phyloP scores from a whole-genome alignment of 2,797 vertebrate species.

The Florisuga fusca region DNA sequence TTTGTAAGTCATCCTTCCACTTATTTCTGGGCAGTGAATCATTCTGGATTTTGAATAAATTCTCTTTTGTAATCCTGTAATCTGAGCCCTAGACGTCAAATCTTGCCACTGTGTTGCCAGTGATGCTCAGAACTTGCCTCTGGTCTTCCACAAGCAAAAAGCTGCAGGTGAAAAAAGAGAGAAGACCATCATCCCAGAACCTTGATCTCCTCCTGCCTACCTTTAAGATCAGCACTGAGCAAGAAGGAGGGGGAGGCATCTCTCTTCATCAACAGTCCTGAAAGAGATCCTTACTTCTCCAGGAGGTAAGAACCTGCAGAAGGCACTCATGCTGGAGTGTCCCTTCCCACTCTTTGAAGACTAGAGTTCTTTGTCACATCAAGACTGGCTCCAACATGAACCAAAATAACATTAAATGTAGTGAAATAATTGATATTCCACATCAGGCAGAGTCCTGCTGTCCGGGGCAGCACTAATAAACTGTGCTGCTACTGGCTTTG shows the following conservation, averaged over 20 bases:
- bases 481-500: neutral
- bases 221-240: neutral
- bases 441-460: neutral
- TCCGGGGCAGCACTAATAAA: neutral
- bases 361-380: neutral
- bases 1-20: neutral
- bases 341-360: neutral
- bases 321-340: neutral
- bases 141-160: neutral
- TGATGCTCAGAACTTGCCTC: neutral
- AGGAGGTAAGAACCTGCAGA: neutral
- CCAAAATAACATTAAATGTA: neutral
- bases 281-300: neutral
- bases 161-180: neutral
- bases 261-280: neutral
- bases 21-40: neutral
- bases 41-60: neutral
- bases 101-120: fast-evolving
- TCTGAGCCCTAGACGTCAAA: neutral
- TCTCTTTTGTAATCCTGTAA: neutral
- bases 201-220: neutral
- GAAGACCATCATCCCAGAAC: neutral
- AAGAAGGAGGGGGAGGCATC: neutral
- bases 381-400: neutral
- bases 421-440: neutral